These are phyloP conservation scores for Pipistrellus pipistrellus DNA, from an alignment of 2,797 vertebrate genomes.

Conservation along the genomic window DNA sequence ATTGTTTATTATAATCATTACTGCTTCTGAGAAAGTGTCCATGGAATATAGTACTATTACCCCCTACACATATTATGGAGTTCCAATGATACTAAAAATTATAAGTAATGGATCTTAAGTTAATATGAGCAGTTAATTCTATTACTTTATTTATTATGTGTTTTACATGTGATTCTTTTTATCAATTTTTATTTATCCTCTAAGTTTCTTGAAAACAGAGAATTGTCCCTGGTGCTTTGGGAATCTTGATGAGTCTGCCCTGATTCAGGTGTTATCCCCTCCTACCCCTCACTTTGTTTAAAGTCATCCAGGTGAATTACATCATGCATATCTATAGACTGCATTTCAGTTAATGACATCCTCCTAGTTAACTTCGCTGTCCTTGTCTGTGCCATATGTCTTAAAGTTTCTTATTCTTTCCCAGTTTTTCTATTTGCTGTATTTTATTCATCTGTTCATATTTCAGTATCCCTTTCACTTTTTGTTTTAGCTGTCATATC, in stretches of 20 bases:
- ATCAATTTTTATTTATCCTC: background rate
- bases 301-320: slow-evolving; percentile 52
- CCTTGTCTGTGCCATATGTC: slow-evolving; percentile 73
- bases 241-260: background rate
- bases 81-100: background rate
- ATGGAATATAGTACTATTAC: background rate
- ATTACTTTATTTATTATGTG: background rate
- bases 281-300: background rate
- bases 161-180: background rate
- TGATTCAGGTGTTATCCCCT: background rate
- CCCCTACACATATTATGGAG: background rate
- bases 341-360: slow-evolving; percentile 74
- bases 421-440: background rate
- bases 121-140: background rate
- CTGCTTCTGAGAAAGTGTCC: background rate
- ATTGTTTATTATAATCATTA: background rate
- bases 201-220: background rate
- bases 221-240: background rate
- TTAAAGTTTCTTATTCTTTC: slow-evolving; percentile 60
- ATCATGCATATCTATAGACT: slow-evolving; percentile 47
- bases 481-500: background rate
- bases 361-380: slow-evolving; percentile 69
- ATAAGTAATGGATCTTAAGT: background rate
- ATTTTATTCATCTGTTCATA: background rate
- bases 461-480: background rate